Conservation (phyloP, 2,888 invertebrate species). For the Lepidonotus clava region DNA sequence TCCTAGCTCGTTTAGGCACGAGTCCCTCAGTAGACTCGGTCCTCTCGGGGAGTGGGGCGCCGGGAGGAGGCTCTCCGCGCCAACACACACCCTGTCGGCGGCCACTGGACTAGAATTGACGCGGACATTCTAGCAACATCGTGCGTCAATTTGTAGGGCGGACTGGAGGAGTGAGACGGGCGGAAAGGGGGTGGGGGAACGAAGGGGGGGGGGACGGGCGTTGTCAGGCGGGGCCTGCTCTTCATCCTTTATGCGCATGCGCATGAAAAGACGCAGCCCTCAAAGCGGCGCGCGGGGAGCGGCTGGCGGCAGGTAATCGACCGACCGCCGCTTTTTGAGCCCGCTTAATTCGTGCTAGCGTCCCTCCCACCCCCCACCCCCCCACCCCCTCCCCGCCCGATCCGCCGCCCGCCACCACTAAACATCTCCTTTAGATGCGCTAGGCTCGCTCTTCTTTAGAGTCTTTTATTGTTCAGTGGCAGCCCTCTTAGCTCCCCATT, state of each 20-base stretch:
- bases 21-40: no score
- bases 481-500: not conserved
- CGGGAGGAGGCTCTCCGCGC: no score
- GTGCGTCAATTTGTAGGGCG: conserved; percentile 44
- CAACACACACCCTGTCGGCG: no score
- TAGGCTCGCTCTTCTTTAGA: not conserved
- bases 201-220: not conserved
- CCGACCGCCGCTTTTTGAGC: conserved; percentile 34
- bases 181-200: not conserved
- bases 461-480: not conserved
- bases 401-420: not conserved
- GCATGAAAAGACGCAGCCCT: conserved; percentile 44
- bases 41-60: no score
- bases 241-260: conserved; percentile 14
- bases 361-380: not conserved
- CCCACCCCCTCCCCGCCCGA: not conserved
- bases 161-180: not conserved
- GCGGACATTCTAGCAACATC: conserved; percentile 44
- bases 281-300: conserved; percentile 24
- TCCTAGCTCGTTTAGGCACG: no score
- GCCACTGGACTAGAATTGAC: conserved; percentile 18
- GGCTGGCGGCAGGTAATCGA: conserved; percentile 44
- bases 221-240: not conserved
- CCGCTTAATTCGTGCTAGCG: conserved; percentile 10
- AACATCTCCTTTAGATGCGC: not conserved